Evolutionary conservation across 2,113 vertebrate species (phyloP), one percentile per base, ranked within the genome.

Genomic region (Benitochromis conjunctus): DNA sequence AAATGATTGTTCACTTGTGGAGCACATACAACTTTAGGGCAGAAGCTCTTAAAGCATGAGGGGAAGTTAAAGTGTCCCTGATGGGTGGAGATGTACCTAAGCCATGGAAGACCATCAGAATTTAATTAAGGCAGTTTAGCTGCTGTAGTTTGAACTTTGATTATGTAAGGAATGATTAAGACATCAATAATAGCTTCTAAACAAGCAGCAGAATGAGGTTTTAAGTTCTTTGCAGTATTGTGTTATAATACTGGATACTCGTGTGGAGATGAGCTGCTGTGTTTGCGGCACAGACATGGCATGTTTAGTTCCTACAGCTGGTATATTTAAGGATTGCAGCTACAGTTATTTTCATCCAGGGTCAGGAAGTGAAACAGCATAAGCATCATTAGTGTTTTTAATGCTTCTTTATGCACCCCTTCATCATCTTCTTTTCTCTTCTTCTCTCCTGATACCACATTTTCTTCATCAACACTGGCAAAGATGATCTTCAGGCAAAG

Each of bases 141-240:
- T 9, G 24, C 60, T 36, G 51, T 36, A 19, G 74, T 31, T 71
- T 60, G 60, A 82, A 84, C 34, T 26, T 82, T 58, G 29, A 51
- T 58, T 38, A 26, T 8, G 36, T 9, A 43, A 21, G 53, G 78
- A 69, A 69, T 51, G 21, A 9, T 74, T 89, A 36, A 29, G 24
- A 84, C 76, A 60, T 69, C 38, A 21, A 80, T 58, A 81, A 90
- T 43, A 83, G 79, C 79, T 56, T 60, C 34, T 66, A 74, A 85
- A 81, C 88, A 83, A 83, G 48, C 85, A 58, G 82, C 58, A 55
- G 76, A 85, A 81, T 9, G 26, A 53, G 74, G 76, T 82, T 83
- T 82, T 83, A 91, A 46, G 19, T 64, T 80, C 86, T 85, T 89
- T 87, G 80, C 83, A 80, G 79, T 83, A 76, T 88, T 31, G 89